Evolutionary conservation across 2,888 invertebrate species (phyloP).

Genomic region (Mechanitis mazaeus): DNA sequence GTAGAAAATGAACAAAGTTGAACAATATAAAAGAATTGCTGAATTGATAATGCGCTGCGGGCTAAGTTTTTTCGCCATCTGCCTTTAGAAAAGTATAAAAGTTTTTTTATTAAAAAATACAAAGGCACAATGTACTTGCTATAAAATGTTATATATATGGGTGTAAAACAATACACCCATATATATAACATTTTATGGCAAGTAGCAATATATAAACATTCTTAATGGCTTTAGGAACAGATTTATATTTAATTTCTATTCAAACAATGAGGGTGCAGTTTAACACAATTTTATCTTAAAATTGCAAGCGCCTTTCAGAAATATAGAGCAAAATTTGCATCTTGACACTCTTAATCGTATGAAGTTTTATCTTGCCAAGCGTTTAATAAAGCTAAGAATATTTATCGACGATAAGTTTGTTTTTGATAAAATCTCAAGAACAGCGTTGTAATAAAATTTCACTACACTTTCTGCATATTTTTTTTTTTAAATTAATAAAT

Average conservation of each 20-base stretch:
- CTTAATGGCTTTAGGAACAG: too few relatives aligned
- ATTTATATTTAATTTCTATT: neutral
- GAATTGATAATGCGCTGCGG: slow-evolving; percentile 8
- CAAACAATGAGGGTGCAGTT: neutral
- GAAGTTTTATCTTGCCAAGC: too few relatives aligned
- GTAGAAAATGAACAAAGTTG: slow-evolving; percentile 13
- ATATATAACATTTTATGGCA: neutral
- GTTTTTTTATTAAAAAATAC: slow-evolving; percentile 10
- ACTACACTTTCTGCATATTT: too few relatives aligned
- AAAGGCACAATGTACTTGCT: neutral
- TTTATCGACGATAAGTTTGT: too few relatives aligned
- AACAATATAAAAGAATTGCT: slow-evolving; percentile 10
- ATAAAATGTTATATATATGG: neutral
- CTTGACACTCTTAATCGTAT: neutral
- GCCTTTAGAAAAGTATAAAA: slow-evolving; percentile 3
- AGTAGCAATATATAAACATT: too few relatives aligned
- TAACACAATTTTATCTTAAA: neutral
- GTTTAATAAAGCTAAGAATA: too few relatives aligned
- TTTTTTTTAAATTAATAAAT: too few relatives aligned
- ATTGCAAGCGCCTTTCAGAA: slow-evolving; percentile 1
- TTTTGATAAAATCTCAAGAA: too few relatives aligned
- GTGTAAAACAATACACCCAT: neutral
- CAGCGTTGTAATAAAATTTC: too few relatives aligned
- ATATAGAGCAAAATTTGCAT: neutral
- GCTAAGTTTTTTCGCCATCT: slow-evolving; percentile 8